Base-by-base conservation (phyloP, 2,797 vertebrate species). In the Rhodeus uyekii region DNA sequence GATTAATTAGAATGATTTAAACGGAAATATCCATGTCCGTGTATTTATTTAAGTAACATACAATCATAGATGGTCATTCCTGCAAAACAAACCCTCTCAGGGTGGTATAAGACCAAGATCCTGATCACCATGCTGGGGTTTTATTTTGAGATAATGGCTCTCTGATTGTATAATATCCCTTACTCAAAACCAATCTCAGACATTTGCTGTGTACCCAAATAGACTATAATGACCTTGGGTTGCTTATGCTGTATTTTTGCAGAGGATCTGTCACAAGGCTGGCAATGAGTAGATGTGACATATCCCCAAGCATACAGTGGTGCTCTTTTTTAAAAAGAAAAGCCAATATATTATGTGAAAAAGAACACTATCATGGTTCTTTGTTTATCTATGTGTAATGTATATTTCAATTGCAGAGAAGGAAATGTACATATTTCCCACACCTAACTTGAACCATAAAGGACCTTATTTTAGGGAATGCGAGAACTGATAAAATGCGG, bases 171-270 rank as follows among this genome's bases (percentile, higher is more conserved):
- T 76, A 58, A 76, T 44, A 76, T 61, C 53, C 36, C 16, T 60
- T 13, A 60, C 24, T 39, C 61, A 32, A 76, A 76, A 76, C 18
- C 24, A 65, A 39, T 67, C 63, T 13, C 55, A 38, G 58, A 22
- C 16, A 29, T 74, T 81, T 61, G 44, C 44, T 22, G 8, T 64
- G 69, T 27, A 10, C n/a, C n/a, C 29, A 81, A 64, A 74, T 53
- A 74, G 69, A 63, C 69, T 74, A 18, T 48, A 38, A 81, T 81
- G 79, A 81, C 79, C 79, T 81, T 81, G 79, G 58, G 78, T 80
- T 80, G 78, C 65, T 80, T 60, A 71, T 80, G 78, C 55, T 60
- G 73, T 76, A 61, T 39, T 72, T 80, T 72, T 61, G n/a, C 68
- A 73, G 55, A 3, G 55, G 36, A 64, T 81, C 58, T 64, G 79